Percentiles rank a stretch among this genome's conserved stretches.
These are phyloP conservation scores for Geotrypetes seraphini DNA, from an alignment of 2,797 vertebrate genomes.

Conservation along the genomic window DNA sequence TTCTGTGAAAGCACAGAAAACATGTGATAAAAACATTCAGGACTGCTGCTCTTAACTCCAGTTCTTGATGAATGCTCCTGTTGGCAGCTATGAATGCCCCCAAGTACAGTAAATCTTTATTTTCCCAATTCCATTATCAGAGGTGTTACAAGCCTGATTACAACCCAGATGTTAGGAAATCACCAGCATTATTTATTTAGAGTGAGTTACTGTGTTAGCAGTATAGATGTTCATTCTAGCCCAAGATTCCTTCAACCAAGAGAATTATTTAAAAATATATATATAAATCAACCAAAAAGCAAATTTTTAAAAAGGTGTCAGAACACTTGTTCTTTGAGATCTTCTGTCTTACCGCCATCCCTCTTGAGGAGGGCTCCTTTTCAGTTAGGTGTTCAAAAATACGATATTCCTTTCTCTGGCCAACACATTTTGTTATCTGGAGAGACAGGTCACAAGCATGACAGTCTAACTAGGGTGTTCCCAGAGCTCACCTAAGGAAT, in stretches of 20 bases:
- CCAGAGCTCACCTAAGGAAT: neutral
- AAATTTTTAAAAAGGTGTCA: too few species aligned
- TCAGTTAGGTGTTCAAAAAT: conserved; percentile 63
- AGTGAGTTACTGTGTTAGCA: neutral
- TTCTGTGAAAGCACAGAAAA: too few species aligned
- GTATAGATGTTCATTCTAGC: conserved; percentile 1
- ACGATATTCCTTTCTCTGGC: conserved; percentile 74
- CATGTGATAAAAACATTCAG: too few species aligned
- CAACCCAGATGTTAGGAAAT: neutral
- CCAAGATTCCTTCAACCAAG: neutral
- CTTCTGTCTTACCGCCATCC: conserved; percentile 65
- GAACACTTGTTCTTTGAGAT: conserved; percentile 2
- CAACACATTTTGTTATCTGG: conserved; percentile 77
- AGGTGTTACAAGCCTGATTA: too few species aligned
- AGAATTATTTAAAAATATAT: neutral
- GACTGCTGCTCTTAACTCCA: too few species aligned
- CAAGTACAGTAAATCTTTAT: too few species aligned
- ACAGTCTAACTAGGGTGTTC: conserved; percentile 3
- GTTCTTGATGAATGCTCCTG: too few species aligned
- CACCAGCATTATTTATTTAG: neutral
- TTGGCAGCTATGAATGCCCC: neutral
- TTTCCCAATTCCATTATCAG: too few species aligned
- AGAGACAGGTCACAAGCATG: conserved; percentile 40
- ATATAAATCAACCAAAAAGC: too few species aligned
- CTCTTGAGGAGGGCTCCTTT: conserved; percentile 64